phyloP scores from a whole-genome alignment of 2,888 invertebrate species.

The Agapostemon virescens region DNA sequence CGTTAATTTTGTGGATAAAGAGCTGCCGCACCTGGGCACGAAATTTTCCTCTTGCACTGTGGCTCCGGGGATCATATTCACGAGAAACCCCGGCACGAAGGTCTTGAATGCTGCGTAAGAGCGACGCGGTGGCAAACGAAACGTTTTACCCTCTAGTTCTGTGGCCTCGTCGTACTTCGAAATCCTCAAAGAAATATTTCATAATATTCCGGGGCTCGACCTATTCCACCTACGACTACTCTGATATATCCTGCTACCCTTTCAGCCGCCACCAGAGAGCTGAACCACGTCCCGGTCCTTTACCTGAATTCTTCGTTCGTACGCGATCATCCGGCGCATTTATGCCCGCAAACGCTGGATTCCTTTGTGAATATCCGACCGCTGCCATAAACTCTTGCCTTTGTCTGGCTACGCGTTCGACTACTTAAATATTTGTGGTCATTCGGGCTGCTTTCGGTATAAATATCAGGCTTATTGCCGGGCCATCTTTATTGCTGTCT shows the following conservation, averaged over 20 bases:
- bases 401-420: constrained; percentile 7
- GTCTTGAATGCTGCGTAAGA: constrained; percentile 36
- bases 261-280: background rate
- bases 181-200: constrained; percentile 57
- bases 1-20: constrained; percentile 58
- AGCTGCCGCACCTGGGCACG: constrained; percentile 7
- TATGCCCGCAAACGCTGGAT: constrained; percentile 18
- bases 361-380: constrained; percentile 32
- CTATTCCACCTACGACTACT: constrained; percentile 27
- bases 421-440: constrained; percentile 35
- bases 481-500: background rate
- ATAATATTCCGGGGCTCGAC: constrained; percentile 37
- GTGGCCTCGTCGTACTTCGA: constrained; percentile 11
- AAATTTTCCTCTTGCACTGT: constrained; percentile 41
- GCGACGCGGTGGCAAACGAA: constrained; percentile 38
- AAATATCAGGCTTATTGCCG: background rate
- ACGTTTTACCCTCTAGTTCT: constrained; percentile 13
- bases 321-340: constrained; percentile 37
- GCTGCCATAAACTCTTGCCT: background rate
- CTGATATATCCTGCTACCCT: constrained; percentile 12
- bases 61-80: constrained; percentile 50
- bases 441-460: background rate
- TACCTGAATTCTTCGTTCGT: constrained; percentile 18
- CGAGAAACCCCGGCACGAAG: constrained; percentile 45
- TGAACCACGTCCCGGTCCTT: constrained; percentile 7